A percentile compares a stretch with the other conserved stretches of the same genome.
These are phyloP conservation scores for Brachypteracias leptosomus DNA, from an alignment of 2,113 vertebrate genomes.

Conservation along the genomic window DNA sequence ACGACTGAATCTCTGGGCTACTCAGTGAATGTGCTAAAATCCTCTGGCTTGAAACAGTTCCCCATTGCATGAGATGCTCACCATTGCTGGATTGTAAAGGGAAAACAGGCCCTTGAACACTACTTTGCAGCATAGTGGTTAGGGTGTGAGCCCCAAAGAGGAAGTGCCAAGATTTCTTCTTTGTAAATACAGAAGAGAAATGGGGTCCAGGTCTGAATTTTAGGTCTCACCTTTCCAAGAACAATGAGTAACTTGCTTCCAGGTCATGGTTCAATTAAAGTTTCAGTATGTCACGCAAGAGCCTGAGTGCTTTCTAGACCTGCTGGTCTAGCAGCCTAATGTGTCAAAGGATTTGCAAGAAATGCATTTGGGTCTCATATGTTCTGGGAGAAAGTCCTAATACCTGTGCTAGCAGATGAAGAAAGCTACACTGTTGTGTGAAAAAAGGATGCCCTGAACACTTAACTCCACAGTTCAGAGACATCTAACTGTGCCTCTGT, in stretches of 20 bases:
- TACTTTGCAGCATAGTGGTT: background rate
- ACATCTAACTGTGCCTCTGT: background rate
- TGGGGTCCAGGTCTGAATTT: background rate
- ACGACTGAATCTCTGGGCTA: background rate
- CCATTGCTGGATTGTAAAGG: background rate
- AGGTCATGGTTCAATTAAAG: background rate
- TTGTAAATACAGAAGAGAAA: background rate
- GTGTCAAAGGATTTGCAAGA: background rate
- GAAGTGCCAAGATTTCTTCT: background rate
- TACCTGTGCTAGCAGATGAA: background rate
- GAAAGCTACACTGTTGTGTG: background rate
- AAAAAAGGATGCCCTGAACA: background rate
- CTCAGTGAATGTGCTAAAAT: background rate
- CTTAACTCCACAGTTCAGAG: background rate
- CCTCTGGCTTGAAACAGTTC: background rate
- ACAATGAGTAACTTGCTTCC: background rate
- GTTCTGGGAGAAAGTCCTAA: background rate
- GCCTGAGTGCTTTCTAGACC: background rate
- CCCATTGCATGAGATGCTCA: background rate
- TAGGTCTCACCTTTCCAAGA: background rate
- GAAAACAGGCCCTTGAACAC: rapidly evolving
- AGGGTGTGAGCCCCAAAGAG: background rate
- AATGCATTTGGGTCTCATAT: background rate
- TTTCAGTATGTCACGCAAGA: background rate
- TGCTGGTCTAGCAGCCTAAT: background rate